phyloP scores from a whole-genome alignment of 2,888 invertebrate species.

The Rhamnusium bicolor region DNA sequence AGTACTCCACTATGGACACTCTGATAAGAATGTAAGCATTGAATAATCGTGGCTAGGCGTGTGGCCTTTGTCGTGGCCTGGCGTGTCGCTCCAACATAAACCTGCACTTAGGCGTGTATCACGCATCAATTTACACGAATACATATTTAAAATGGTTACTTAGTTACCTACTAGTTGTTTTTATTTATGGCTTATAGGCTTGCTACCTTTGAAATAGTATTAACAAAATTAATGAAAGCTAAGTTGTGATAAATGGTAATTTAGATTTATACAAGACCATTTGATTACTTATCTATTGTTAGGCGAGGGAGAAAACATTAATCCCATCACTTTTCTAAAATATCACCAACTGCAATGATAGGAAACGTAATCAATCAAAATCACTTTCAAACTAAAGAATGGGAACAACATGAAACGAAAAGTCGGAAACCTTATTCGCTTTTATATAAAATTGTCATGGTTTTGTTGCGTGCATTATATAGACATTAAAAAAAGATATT shows the following conservation, averaged over 20 bases:
- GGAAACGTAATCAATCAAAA: conserved; percentile 15
- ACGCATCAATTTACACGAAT: too few relatives aligned
- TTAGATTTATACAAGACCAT: not conserved
- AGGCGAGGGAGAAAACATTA: not conserved
- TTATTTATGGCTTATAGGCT: too few relatives aligned
- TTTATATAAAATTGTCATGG: not conserved
- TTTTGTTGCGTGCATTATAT: not conserved
- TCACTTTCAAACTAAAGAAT: conserved; percentile 6
- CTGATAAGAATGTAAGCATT: too few relatives aligned
- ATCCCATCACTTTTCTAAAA: not conserved
- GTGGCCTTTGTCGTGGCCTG: too few relatives aligned
- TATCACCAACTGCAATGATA: not conserved
- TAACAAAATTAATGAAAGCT: not conserved
- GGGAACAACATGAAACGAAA: not conserved
- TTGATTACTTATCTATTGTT: not conserved
- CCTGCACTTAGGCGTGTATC: too few relatives aligned
- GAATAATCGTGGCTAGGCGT: too few relatives aligned
- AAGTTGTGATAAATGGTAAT: not conserved
- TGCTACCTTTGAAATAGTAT: not conserved
- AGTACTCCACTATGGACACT: too few relatives aligned
- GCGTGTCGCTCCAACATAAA: too few relatives aligned
- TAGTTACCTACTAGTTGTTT: not conserved
- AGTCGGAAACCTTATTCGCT: not conserved
- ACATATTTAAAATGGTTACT: not conserved
- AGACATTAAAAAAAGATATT: not conserved